Evolutionary conservation across 2,113 vertebrate genomes (phyloP).

Genomic region (Lepus europaeus): DNA sequence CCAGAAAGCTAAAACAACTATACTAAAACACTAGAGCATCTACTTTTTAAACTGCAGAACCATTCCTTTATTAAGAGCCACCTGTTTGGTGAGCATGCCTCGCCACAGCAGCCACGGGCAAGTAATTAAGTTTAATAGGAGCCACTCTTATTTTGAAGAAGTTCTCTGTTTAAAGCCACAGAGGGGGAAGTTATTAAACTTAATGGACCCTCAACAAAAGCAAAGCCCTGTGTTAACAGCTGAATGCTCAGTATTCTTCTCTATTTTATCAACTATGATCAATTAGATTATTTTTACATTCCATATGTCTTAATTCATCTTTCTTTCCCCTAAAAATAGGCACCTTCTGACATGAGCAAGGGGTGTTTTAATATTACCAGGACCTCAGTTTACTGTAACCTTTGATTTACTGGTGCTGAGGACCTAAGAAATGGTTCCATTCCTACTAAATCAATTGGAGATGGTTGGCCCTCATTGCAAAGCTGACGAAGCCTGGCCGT

Average conservation of each 20-base stretch:
- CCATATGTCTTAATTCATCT: conserved; percentile 33
- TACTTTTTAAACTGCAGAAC: conserved; percentile 29
- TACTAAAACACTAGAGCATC: conserved; percentile 61
- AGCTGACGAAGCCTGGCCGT: background rate
- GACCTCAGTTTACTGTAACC: background rate
- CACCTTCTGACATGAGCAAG: background rate
- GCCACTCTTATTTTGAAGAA: conserved; percentile 79
- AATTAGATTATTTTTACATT: conserved; percentile 57
- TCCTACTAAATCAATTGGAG: background rate
- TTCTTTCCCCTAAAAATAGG: conserved; percentile 26
- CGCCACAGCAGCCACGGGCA: conserved; percentile 58
- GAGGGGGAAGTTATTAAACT: conserved; percentile 81
- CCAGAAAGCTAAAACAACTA: conserved; percentile 62
- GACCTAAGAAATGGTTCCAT: conserved; percentile 7
- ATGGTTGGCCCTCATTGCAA: background rate
- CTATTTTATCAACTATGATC: conserved; percentile 29
- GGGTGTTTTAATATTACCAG: conserved; percentile 23
- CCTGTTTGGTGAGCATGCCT: conserved; percentile 67
- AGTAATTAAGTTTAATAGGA: conserved; percentile 76
- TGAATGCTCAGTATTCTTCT: conserved; percentile 53
- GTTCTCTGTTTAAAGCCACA: conserved; percentile 77
- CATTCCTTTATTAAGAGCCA: conserved; percentile 67
- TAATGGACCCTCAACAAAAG: conserved; percentile 81
- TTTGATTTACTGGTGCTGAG: conserved; percentile 2
- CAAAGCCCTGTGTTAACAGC: conserved; percentile 63